Evolutionary conservation across 2,888 invertebrate genomes (phyloP), one percentile per base, ranked within the genome.

Genomic region (Pollenia amentaria): DNA sequence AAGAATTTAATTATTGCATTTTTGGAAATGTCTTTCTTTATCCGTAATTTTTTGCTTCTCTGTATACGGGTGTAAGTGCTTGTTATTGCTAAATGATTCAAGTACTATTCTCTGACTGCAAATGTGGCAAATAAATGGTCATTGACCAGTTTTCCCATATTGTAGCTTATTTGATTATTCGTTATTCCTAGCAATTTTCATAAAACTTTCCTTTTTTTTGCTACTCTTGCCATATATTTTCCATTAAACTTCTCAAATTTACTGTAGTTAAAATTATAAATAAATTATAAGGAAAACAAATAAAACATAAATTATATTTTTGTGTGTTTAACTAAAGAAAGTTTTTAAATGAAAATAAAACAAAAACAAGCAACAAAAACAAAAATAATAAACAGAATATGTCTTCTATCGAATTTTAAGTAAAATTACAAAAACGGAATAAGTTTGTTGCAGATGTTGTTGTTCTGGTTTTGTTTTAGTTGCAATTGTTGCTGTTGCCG

Each of bases 391-490:
- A 75, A 51, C 10, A 42, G 16, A 79, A 79, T 83, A 72, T 81
- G 85, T 85, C 77, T 70, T 70, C 80, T 65, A 77, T 81, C 65
- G 81, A 70, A 81, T 70, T 64, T 42, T 53, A 67, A 78, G 44
- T 69, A 70, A 46, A 65, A 57, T 44, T 38, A 42, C 29, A 72
- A 57, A 18, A 67, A 73, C 51, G 2, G n/a, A 18, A 8, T 18
- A 12, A 70, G 48, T 65, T n/a, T 84, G 78, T 55, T 76, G 44
- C 53, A 42, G 40, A 44, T 18, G 18, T 38, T 55, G 14, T 40
- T 16, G 14, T 57, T 44, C 3, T 40, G 40, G 29, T 29, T 29
- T 29, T 29, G 29, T 29, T 29, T 29, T 21, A 18, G 55, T 29
- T n/a, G 65, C 7, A 10, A 46, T 11, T 48, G 42, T 48, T 60